Evolutionary conservation across 1,140 invertebrate species (phyloP), one percentile per base, ranked within the genome.

Genomic region (Lepidurus apus): DNA sequence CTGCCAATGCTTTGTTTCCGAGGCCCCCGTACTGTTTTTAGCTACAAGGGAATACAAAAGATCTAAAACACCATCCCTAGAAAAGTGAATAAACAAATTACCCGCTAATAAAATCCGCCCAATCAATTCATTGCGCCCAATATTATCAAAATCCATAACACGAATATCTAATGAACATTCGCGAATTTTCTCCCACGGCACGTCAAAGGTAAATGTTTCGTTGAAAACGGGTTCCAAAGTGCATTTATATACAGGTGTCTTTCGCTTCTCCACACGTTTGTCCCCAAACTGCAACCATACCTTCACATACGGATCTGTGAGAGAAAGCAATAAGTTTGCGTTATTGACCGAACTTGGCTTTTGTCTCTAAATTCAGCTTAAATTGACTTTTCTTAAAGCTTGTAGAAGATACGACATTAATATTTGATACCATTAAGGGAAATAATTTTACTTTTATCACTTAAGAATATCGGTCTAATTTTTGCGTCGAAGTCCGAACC

Each of bases 81-180:
- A 75, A 24, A 13, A 8, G 21, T 17, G 11, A 77, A 10, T 5
- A 13, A 45, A 53, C 11, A 74, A 65, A 76, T 82, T 80, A 94
- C 93, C 93, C 82, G 93, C 94, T 81, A 96, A 87, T 76, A 93
- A 88, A 85, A 97, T 95, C 82, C 93, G 88, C 1, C 95, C 95
- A 82, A 97, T 96, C 77, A 96, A 89, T 85, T 98, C 95, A 83
- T 97, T 96, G 74, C 95, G 87, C 42, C 94, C 95, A 79, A 97
- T 95, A 83, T 96, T 96, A 85, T 97, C 95, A 84, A 95, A 95
- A 85, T 97, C 95, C 93, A 97, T 96, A 26, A 97, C 94, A 87
- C 95, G 94, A 1, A 97, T 92, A 83, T 95, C 93, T 42, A 96
- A 87, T 17, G 94, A 95, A 82, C 94, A 96, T 84, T 97, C 94